Percentiles rank a stretch among this genome's conserved stretches.
Conservation (phyloP, 2,888 invertebrate species). For the Ernsta delagoae region DNA sequence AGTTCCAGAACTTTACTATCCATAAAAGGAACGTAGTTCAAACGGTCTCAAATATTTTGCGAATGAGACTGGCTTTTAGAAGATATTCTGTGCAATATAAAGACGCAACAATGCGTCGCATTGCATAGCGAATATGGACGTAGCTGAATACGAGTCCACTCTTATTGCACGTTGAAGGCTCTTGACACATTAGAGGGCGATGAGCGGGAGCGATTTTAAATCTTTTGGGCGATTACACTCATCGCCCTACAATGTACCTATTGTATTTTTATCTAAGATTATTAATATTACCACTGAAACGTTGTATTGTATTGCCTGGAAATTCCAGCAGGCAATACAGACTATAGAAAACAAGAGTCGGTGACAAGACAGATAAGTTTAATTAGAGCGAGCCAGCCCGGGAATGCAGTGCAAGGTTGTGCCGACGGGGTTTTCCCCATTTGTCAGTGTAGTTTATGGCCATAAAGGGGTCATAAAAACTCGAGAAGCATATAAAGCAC, state of each 20-base stretch:
- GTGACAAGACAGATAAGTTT: conserved; percentile 19
- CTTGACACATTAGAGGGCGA: neutral
- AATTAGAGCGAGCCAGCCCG: conserved; percentile 11
- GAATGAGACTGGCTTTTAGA: conserved; percentile 13
- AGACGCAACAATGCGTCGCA: conserved; percentile 21
- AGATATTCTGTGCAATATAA: conserved; percentile 20
- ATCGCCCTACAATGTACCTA: no score
- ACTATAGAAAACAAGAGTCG: conserved; percentile 17
- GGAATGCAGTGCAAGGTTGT: conserved; percentile 9
- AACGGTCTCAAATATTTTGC: conserved; percentile 8
- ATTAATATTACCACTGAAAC: neutral
- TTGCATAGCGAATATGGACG: conserved; percentile 3
- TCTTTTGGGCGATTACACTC: neutral
- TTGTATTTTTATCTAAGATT: no score
- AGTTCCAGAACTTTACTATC: conserved; percentile 8
- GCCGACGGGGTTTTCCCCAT: neutral
- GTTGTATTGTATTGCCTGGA: neutral
- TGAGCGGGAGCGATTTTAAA: conserved; percentile 1
- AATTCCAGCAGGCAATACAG: neutral
- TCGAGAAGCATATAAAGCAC: no score
- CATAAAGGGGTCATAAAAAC: no score
- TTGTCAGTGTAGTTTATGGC: no score
- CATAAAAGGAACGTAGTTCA: neutral
- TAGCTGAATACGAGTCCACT: conserved; percentile 13
- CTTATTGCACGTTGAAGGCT: conserved; percentile 14